Percentiles rank a stretch among this genome's conserved stretches.
These are phyloP conservation scores for Cladopsammia gracilis DNA, from an alignment of 64 coral and sea anemone genomes.

Conservation along the genomic window DNA sequence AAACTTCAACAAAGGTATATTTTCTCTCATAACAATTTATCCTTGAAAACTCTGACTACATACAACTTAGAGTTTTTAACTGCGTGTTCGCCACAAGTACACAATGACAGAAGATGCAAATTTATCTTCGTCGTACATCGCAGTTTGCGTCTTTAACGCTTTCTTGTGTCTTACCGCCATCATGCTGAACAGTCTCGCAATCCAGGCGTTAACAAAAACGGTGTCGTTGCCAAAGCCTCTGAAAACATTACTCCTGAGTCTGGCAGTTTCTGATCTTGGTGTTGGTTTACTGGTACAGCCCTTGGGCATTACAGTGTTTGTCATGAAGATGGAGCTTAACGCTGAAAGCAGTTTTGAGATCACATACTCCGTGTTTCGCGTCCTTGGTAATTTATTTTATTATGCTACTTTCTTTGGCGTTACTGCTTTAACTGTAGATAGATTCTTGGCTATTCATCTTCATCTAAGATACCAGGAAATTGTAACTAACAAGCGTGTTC, in stretches of 20 bases:
- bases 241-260: not conserved
- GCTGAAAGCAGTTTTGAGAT: too few species aligned
- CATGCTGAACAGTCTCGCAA: too few species aligned
- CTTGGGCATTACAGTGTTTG: not conserved
- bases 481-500: not conserved
- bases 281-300: not conserved
- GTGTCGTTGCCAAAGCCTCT: not conserved
- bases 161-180: too few species aligned
- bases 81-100: not conserved
- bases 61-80: too few species aligned
- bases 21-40: too few species aligned
- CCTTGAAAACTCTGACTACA: too few species aligned
- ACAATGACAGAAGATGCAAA: too few species aligned
- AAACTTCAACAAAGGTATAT: too few species aligned
- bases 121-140: too few species aligned
- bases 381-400: not conserved
- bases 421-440: not conserved
- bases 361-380: not conserved
- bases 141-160: not conserved
- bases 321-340: not conserved
- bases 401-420: not conserved
- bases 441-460: conserved; percentile 1
- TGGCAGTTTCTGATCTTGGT: conserved; percentile 3
- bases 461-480: conserved; percentile 16
- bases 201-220: too few species aligned